Evolutionary conservation across 1,140 invertebrate genomes (phyloP).

Genomic region (Neuroterus valhalla): DNA sequence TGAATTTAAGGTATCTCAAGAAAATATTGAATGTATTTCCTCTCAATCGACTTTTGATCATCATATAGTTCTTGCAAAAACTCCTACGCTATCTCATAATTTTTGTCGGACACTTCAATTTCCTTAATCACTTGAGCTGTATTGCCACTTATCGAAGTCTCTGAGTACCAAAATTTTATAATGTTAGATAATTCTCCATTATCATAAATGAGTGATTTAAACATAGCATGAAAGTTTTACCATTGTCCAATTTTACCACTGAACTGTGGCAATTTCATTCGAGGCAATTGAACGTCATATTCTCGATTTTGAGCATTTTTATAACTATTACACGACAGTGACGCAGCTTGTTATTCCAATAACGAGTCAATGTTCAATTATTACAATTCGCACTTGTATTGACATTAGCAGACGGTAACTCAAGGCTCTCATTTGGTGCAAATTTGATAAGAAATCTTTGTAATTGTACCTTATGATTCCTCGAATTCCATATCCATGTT

Average conservation of each 20-base stretch:
- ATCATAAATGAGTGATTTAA: slow-evolving; percentile 39
- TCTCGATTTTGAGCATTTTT: slow-evolving; percentile 28
- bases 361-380: slow-evolving; percentile 30
- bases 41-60: slow-evolving; percentile 44
- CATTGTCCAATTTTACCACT: slow-evolving; percentile 45
- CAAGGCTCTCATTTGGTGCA: background rate
- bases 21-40: slow-evolving; percentile 46
- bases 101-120: slow-evolving; percentile 41
- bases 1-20: slow-evolving; percentile 41
- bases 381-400: background rate
- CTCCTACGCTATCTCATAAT: slow-evolving; percentile 49
- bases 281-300: slow-evolving; percentile 39
- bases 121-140: slow-evolving; percentile 44
- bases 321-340: slow-evolving; percentile 21
- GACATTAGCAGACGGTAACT: background rate
- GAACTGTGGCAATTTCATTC: slow-evolving; percentile 43
- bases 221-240: slow-evolving; percentile 44
- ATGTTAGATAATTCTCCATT: slow-evolving; percentile 34
- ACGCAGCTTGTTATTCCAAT: slow-evolving; percentile 35
- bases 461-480: slow-evolving; percentile 10
- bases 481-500: slow-evolving; percentile 32
- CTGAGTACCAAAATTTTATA: slow-evolving; percentile 43
- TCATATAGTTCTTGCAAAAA: slow-evolving; percentile 47
- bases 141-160: slow-evolving; percentile 33
- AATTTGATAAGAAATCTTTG: background rate